Conservation (phyloP, 2,888 invertebrate species). For the Spilosoma lubricipeda region DNA sequence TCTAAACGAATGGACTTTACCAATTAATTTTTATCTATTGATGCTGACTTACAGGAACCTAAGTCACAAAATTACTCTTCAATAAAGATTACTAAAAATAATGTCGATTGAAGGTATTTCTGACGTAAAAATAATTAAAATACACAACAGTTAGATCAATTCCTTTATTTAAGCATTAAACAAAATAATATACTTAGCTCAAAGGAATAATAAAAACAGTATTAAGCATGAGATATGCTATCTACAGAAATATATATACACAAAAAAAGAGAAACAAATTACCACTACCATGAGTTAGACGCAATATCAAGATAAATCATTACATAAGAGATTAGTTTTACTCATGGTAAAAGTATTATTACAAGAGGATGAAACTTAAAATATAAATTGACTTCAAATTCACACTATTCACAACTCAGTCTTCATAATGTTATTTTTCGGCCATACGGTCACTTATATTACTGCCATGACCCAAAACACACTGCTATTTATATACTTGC, state of each 20-base stretch:
- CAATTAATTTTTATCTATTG: no score
- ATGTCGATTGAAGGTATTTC: no score
- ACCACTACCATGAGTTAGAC: constrained; percentile 39
- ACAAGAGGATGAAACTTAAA: constrained; percentile 49
- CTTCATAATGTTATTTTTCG: constrained; percentile 62
- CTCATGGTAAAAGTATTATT: constrained; percentile 33
- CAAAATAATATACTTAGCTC: constrained; percentile 58
- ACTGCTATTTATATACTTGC: background rate
- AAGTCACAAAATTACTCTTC: no score
- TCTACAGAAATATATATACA: constrained; percentile 27
- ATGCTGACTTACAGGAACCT: no score
- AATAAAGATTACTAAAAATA: background rate
- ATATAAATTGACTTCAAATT: constrained; percentile 57
- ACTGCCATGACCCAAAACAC: constrained; percentile 31
- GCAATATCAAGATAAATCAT: constrained; percentile 21
- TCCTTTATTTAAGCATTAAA: constrained; percentile 74
- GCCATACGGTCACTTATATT: constrained; percentile 48
- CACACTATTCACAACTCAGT: constrained; percentile 68
- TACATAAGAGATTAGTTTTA: background rate
- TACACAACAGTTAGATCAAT: constrained; percentile 49
- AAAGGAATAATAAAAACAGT: constrained; percentile 51
- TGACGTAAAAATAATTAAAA: no score
- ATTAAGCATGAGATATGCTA: constrained; percentile 42
- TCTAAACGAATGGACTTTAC: no score
- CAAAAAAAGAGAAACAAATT: constrained; percentile 26